Conservation (phyloP, 2,113 vertebrate genomes). For the Eulemur macaco region DNA sequence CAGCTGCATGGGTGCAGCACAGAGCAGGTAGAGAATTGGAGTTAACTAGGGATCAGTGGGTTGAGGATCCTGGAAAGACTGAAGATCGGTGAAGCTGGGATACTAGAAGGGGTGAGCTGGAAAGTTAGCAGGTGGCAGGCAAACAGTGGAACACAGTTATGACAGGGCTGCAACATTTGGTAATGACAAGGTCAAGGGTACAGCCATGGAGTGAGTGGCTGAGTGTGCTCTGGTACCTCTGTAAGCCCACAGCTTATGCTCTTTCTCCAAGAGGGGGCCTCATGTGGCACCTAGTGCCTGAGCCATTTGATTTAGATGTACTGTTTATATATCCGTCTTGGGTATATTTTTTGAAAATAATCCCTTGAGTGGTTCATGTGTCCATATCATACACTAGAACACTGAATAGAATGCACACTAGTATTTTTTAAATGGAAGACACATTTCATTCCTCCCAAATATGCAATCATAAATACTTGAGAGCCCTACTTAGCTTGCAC, state of each 20-base stretch:
- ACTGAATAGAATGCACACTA: not conserved
- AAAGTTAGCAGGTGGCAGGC: not conserved
- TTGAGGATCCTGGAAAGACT: not conserved
- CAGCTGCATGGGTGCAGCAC: no score
- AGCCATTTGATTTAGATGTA: not conserved
- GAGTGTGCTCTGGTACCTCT: not conserved
- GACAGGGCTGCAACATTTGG: not conserved
- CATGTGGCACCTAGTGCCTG: not conserved
- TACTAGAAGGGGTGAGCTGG: not conserved
- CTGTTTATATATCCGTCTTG: not conserved
- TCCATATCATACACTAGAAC: not conserved
- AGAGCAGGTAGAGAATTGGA: not conserved
- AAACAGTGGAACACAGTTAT: not conserved
- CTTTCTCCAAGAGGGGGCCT: not conserved
- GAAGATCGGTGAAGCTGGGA: not conserved
- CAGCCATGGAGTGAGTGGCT: not conserved
- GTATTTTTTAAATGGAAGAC: not conserved
- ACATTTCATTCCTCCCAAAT: slow-evolving; percentile 29
- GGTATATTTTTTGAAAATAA: not conserved
- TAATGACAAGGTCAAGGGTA: not conserved
- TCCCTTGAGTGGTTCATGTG: not conserved
- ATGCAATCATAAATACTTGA: not conserved
- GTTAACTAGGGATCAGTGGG: not conserved
- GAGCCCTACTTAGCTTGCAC: not conserved
- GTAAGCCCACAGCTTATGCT: not conserved